phyloP scores from a whole-genome alignment of 2,797 vertebrate genomes.

The Chaetophractus vellerosus region DNA sequence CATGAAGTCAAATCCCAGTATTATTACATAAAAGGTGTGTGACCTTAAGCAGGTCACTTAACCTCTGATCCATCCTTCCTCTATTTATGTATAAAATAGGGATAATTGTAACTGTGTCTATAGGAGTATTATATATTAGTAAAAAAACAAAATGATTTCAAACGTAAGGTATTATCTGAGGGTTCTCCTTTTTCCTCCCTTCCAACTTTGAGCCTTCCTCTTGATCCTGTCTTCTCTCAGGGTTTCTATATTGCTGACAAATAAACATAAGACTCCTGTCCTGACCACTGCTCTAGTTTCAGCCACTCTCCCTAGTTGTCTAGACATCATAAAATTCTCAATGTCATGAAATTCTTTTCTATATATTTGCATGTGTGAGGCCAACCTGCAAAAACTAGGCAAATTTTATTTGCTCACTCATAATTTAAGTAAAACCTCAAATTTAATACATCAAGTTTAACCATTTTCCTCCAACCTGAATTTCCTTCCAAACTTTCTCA shows the following conservation, averaged over 20 bases:
- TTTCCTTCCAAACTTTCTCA: slow-evolving; percentile 32
- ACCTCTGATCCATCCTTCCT: background rate
- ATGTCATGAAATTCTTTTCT: background rate
- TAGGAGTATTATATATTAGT: background rate
- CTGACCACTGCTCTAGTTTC: background rate
- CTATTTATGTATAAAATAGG: background rate
- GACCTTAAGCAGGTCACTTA: background rate
- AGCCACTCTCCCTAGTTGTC: background rate
- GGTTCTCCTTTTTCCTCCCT: background rate
- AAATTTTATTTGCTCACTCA: background rate
- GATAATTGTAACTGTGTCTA: background rate
- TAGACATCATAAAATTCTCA: background rate
- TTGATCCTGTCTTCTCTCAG: background rate
- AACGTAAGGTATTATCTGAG: background rate
- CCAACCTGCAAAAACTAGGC: background rate
- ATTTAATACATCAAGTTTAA: slow-evolving; percentile 9
- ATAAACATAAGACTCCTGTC: background rate
- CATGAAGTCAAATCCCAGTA: background rate
- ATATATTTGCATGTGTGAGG: background rate
- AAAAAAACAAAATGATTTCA: slow-evolving; percentile 20
- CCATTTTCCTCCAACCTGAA: background rate
- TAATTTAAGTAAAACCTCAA: slow-evolving; percentile 47
- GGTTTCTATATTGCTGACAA: slow-evolving; percentile 31
- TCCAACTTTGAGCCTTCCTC: background rate
- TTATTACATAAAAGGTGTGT: background rate